Evolutionary conservation across 2,888 invertebrate genomes (phyloP).

Genomic region (Steromphala cineraria): DNA sequence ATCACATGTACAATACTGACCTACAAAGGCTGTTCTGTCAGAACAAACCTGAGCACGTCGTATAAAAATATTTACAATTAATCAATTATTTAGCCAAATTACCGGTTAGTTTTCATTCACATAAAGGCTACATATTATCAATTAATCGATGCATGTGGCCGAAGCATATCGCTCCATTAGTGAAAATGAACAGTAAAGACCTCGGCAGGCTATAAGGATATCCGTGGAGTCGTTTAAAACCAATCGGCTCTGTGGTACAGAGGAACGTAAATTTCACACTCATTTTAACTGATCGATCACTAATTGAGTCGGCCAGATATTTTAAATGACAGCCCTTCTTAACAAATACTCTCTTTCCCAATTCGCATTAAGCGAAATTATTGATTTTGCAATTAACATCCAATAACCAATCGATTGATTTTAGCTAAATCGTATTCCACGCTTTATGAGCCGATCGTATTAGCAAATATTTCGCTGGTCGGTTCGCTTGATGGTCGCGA

Average conservation of each 20-base stretch:
- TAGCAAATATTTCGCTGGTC: constrained; percentile 7
- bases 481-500: neutral
- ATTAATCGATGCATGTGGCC: neutral
- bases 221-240: constrained; percentile 12
- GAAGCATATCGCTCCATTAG: constrained; percentile 13
- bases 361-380: constrained; percentile 17
- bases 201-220: neutral
- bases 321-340: constrained; percentile 17
- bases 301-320: constrained; percentile 7
- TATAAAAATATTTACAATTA: no score
- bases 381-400: constrained; percentile 18
- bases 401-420: constrained; percentile 15
- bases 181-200: neutral
- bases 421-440: constrained; percentile 13
- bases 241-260: neutral
- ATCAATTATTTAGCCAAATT: no score
- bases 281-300: constrained; percentile 14
- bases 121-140: no score
- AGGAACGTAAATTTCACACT: constrained; percentile 20
- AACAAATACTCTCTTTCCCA: constrained; percentile 13
- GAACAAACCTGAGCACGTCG: no score
- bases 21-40: no score
- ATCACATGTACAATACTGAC: no score
- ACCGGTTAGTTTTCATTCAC: no score
- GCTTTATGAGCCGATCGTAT: neutral